Percentiles rank a stretch among this genome's conserved stretches.
Conservation (phyloP, 2,888 invertebrate species). For the Taenaris catops region DNA sequence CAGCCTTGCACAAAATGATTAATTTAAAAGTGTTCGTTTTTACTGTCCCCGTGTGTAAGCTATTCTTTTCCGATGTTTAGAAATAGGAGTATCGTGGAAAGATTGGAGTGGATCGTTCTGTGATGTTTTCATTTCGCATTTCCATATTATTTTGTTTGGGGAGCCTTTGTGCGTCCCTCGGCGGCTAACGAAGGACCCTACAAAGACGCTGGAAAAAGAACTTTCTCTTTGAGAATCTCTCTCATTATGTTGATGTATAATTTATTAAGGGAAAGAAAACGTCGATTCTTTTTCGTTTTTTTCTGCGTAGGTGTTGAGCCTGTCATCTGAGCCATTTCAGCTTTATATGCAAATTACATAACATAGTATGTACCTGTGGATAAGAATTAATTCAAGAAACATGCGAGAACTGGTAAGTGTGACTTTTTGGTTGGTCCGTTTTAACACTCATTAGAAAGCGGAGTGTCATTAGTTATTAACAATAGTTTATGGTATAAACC, state of each 20-base stretch:
- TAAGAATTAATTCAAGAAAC: no score
- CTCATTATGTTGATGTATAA: constrained; percentile 51
- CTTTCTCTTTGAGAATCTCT: constrained; percentile 55
- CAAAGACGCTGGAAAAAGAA: constrained; percentile 37
- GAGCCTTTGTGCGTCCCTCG: constrained; percentile 13
- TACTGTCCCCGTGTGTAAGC: constrained; percentile 26
- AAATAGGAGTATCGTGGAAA: constrained; percentile 40
- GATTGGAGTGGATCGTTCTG: constrained; percentile 47
- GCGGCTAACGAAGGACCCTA: constrained; percentile 27
- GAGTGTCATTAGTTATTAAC: no score
- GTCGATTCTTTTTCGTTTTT: constrained; percentile 16
- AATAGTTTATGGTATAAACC: no score
- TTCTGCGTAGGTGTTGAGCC: constrained; percentile 9
- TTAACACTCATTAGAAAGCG: no score
- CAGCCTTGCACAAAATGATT: neutral
- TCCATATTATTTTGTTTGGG: constrained; percentile 65
- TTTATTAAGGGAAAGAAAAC: constrained; percentile 31
- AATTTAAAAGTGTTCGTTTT: neutral
- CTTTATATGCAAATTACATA: no score
- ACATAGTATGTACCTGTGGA: no score
- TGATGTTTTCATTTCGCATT: constrained; percentile 62
- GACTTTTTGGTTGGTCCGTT: no score
- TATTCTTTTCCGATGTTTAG: constrained; percentile 37
- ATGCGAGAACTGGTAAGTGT: no score
- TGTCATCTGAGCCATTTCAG: no score